Conservation (phyloP, 2,888 invertebrate genomes). For the Himalopsyche kuldschensis region DNA sequence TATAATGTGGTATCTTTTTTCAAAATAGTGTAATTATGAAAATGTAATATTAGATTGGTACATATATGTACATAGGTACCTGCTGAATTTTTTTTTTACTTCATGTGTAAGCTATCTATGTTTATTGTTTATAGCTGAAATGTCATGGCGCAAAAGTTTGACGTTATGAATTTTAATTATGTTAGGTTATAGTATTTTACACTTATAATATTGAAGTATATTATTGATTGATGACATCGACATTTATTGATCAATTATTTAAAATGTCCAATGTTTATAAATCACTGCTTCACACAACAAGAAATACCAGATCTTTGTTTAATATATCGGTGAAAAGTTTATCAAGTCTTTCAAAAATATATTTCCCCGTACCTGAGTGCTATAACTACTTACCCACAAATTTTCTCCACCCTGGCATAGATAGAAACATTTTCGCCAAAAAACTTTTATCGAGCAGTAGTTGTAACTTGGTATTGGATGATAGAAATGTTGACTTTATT, state of each 20-base stretch:
- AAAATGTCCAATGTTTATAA: background rate
- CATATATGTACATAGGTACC: too few relatives aligned
- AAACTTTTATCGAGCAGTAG: background rate
- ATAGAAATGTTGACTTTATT: background rate
- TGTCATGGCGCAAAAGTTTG: background rate
- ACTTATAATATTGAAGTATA: background rate
- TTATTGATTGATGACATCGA: background rate
- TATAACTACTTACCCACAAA: background rate
- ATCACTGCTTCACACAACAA: background rate
- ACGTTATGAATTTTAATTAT: background rate
- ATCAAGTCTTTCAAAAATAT: background rate
- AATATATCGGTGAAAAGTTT: conserved; percentile 2
- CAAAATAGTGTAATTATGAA: too few relatives aligned
- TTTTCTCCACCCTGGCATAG: background rate
- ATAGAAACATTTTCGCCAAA: background rate
- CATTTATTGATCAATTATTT: background rate
- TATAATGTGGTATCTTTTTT: too few relatives aligned
- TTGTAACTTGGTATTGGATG: background rate
- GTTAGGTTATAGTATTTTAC: background rate
- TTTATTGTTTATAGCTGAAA: background rate
- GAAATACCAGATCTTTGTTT: conserved; percentile 5
- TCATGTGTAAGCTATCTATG: too few relatives aligned
- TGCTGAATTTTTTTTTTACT: too few relatives aligned
- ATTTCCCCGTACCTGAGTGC: background rate
- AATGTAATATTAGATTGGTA: too few relatives aligned